Evolutionary conservation across 2,113 vertebrate genomes (phyloP), one percentile per base, ranked within the genome.

Genomic region (Uropsilus gracilis): DNA sequence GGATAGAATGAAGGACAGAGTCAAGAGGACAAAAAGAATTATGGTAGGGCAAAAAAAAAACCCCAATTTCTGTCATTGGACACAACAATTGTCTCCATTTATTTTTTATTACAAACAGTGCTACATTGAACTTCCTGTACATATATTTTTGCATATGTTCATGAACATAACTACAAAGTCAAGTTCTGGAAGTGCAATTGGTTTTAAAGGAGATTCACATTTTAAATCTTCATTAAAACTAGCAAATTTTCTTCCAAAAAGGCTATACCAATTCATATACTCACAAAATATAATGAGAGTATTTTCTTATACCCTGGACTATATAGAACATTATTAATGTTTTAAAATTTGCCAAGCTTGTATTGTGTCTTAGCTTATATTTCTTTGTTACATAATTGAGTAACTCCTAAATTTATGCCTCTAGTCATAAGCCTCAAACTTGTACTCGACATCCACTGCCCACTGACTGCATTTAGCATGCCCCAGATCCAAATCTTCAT

Each of bases 181-280:
- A 16, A 82, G 30, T 85, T 90, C 18, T 82, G 63, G 28, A 86
- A 91, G 32, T 39, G 1, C 13, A 86, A 81, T 39, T 86, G 46
- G 26, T 26, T 78, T 6, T 81, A 73, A 91, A 81, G 26, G n/a
- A 81, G 69, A 86, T 59, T 28, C 26, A 48, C 32, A 22, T 66
- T 86, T 84, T 72, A 64, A 64, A 86, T 46, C 28, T 57, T 73
- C 24, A 39, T 57, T 81, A 73, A 91, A 94, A 48, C 66, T 72
- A 46, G 14, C 55, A 55, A 34, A 48, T 73, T 86, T 75, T 20
- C 48, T 9, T 76, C 28, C 59, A 42, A 61, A 64, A 73, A 64
- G n/a, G 3, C 37, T 85, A 30, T 73, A 73, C 24, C 46, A 73
- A 44, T 72, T 73, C 22, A 64, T 72, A 72, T 14, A 34, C 20